Base-by-base conservation (phyloP, 2,113 vertebrate species). In the Tamias sibiricus region DNA sequence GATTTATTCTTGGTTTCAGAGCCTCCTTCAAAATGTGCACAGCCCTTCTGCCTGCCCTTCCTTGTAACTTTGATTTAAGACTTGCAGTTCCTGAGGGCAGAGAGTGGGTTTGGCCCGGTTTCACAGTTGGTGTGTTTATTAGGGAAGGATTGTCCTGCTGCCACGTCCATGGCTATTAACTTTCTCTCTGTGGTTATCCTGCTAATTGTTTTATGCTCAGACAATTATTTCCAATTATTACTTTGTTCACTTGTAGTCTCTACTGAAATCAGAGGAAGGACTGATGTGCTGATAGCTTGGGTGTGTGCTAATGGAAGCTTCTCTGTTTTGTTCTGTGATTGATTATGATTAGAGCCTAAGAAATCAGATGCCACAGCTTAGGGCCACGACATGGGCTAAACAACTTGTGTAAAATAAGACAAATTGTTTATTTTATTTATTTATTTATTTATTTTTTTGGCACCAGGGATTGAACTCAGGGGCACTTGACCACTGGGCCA, bases 141-240 rank as follows among this genome's bases (percentile, higher is more conserved):
- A 94, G 90, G 0, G 7, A 54, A 69, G 64, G 52, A 3, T 81
- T 72, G 3, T 84, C 76, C 59, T 85, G 59, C 7, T 68, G 35
- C 54, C 81, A 4, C 0, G 10, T 81, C 22, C n/a, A 19, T 24
- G 52, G 66, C 72, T 32, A 16, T 54, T 90, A 40, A 89, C 94
- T 89, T 95, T 95, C 80, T 83, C 42, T 82, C 91, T 95, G 85
- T 79, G 92, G 88, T 83, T 97, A 28, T 77, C 5, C 0, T 6
- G 35, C 91, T 95, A 92, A 96, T 82, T 93, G 82, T 71, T 86
- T 87, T 75, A 52, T 87, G 92, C 85, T n/a, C 57, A 71, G 92
- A 88, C 91, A 80, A 93, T 97, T 90, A 91, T 95, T 96, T 94
- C 52, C 88, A 72, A 37, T 44, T 52, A 86, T 90, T 74, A 40